Evolutionary conservation across 2,797 vertebrate genomes (phyloP).

Genomic region (Alca torda): DNA sequence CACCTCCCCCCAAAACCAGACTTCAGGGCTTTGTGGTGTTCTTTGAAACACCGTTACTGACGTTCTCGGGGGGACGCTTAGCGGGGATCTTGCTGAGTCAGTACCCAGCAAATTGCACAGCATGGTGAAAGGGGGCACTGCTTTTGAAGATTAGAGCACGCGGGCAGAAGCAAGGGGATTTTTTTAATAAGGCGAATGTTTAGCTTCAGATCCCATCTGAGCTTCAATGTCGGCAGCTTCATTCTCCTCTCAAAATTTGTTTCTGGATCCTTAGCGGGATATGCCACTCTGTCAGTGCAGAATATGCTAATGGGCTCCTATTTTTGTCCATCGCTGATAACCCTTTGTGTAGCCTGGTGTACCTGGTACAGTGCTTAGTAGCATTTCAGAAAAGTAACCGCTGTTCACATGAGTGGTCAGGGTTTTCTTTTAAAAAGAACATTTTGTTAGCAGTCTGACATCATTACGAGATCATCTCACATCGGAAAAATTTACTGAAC

Average conservation of each 20-base stretch:
- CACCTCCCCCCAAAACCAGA: neutral
- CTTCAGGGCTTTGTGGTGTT: neutral
- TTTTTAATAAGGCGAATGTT: neutral
- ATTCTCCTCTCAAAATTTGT: neutral
- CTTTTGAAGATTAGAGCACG: neutral
- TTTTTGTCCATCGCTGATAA: neutral
- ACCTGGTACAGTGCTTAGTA: neutral
- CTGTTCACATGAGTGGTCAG: neutral
- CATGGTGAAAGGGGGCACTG: neutral
- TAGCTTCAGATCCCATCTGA: neutral
- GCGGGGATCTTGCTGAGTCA: neutral
- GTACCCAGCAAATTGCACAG: neutral
- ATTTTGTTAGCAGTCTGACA: neutral
- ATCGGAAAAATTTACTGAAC: neutral
- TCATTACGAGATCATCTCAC: neutral
- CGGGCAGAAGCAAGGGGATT: neutral
- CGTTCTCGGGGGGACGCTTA: neutral
- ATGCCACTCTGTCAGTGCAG: neutral
- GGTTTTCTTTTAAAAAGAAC: neutral
- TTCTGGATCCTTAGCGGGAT: neutral
- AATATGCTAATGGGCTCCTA: neutral
- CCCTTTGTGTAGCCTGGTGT: neutral
- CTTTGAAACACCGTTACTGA: neutral
- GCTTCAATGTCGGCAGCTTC: neutral
- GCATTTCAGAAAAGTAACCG: neutral